Evolutionary conservation across 1,140 invertebrate genomes (phyloP).

Genomic region (Diabrotica undecimpunctata): DNA sequence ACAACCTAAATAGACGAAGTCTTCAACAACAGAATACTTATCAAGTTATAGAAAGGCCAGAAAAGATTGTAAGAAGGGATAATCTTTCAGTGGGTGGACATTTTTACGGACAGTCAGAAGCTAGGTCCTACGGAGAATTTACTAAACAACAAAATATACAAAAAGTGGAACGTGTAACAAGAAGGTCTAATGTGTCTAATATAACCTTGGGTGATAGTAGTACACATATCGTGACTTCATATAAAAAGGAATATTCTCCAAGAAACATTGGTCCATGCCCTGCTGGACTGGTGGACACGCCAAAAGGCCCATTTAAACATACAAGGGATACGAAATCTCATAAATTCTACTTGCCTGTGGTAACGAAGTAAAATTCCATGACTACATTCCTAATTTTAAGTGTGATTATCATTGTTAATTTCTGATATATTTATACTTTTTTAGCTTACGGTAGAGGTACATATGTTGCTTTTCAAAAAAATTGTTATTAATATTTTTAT

Average conservation of each 20-base stretch:
- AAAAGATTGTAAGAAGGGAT: constrained; percentile 57
- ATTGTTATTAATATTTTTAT: constrained; percentile 22
- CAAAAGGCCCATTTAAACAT: constrained; percentile 72
- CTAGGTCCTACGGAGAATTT: constrained; percentile 65
- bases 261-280: constrained; percentile 71
- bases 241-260: constrained; percentile 72
- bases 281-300: constrained; percentile 67
- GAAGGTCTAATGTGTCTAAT: constrained; percentile 64
- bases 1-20: constrained; percentile 46
- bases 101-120: constrained; percentile 65
- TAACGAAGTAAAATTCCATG: constrained; percentile 24
- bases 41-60: constrained; percentile 51
- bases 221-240: constrained; percentile 57
- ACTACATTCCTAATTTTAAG: not conserved
- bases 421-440: not conserved
- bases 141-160: constrained; percentile 51
- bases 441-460: constrained; percentile 26
- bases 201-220: constrained; percentile 66
- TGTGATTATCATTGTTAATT: constrained; percentile 11
- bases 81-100: constrained; percentile 66
- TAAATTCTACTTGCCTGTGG: constrained; percentile 70
- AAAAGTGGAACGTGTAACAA: constrained; percentile 54
- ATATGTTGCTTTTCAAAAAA: not conserved
- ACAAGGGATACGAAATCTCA: constrained; percentile 77
- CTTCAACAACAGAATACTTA: constrained; percentile 47